Evolutionary conservation across 2,797 vertebrate genomes (phyloP).

Genomic region (Varecia variegata): DNA sequence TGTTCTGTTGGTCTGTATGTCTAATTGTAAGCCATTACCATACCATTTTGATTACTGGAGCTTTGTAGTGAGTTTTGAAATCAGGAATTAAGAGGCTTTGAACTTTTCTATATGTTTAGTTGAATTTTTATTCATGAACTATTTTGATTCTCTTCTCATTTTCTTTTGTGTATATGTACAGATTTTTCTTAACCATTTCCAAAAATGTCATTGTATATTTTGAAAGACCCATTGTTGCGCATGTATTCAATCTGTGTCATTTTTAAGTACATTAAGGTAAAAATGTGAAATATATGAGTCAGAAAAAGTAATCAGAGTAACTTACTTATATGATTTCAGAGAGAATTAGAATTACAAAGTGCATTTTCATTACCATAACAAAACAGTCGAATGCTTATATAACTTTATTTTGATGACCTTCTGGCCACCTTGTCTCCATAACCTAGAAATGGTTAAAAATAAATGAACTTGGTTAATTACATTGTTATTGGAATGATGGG

Average conservation of each 20-base stretch:
- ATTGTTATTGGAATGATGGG: neutral
- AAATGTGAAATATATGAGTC: neutral
- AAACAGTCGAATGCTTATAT: neutral
- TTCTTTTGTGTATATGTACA: neutral
- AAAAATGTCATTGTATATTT: neutral
- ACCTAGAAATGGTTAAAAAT: neutral
- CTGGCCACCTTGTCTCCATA: too few species aligned
- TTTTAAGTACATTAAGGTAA: neutral
- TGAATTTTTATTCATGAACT: neutral
- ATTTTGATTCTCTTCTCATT: neutral
- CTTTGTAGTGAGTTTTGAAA: neutral
- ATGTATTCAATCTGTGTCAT: neutral
- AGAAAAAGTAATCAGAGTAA: neutral
- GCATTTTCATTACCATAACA: neutral
- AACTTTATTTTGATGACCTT: neutral
- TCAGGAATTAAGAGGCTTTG: neutral
- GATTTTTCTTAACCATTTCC: neutral
- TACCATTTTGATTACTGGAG: neutral
- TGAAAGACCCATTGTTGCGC: neutral
- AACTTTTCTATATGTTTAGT: neutral
- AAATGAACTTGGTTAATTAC: neutral
- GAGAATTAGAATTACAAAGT: neutral
- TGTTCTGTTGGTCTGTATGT: neutral
- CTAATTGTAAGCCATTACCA: neutral
- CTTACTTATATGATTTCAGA: neutral